Percentiles rank a stretch among this genome's conserved stretches.
Conservation (phyloP, 2,113 vertebrate genomes). For the Myxocyprinus asiaticus region DNA sequence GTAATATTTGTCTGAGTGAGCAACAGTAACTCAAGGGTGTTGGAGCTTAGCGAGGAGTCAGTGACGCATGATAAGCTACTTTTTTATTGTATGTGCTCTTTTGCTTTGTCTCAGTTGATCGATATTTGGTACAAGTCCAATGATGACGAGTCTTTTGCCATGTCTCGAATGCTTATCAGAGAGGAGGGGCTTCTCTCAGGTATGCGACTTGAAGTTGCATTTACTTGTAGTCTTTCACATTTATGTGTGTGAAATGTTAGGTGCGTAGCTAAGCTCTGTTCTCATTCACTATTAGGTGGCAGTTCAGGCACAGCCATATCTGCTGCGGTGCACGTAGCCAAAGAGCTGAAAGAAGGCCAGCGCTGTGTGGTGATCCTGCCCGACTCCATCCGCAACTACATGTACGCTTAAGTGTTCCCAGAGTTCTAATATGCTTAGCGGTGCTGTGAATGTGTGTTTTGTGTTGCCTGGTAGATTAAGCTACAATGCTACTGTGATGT, state of each 20-base stretch:
- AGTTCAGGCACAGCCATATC: slow-evolving; percentile 90
- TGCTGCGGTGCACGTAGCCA: slow-evolving; percentile 83
- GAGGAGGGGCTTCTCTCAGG: slow-evolving; percentile 74
- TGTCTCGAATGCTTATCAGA: slow-evolving; percentile 88
- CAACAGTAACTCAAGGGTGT: no score
- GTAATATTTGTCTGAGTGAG: no score
- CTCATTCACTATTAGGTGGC: slow-evolving; percentile 77
- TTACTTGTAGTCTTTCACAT: background rate
- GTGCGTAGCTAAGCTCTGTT: slow-evolving; percentile 7
- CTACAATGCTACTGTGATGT: background rate
- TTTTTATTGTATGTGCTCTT: no score
- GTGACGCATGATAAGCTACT: no score
- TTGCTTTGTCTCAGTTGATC: slow-evolving; percentile 74
- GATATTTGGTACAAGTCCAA: slow-evolving; percentile 90
- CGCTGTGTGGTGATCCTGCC: slow-evolving; percentile 95
- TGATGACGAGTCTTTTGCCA: slow-evolving; percentile 85
- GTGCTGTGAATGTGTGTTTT: slow-evolving; percentile 9
- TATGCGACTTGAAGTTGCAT: background rate
- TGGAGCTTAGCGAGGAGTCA: no score
- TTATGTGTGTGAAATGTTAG: background rate
- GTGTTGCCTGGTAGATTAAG: slow-evolving; percentile 20
- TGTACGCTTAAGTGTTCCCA: slow-evolving; percentile 69
- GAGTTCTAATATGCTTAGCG: background rate
- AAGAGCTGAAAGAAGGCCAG: slow-evolving; percentile 87
- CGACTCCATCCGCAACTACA: slow-evolving; percentile 97